Evolutionary conservation across 2,888 invertebrate genomes (phyloP).

Genomic region (Aproaerema taeniolella): DNA sequence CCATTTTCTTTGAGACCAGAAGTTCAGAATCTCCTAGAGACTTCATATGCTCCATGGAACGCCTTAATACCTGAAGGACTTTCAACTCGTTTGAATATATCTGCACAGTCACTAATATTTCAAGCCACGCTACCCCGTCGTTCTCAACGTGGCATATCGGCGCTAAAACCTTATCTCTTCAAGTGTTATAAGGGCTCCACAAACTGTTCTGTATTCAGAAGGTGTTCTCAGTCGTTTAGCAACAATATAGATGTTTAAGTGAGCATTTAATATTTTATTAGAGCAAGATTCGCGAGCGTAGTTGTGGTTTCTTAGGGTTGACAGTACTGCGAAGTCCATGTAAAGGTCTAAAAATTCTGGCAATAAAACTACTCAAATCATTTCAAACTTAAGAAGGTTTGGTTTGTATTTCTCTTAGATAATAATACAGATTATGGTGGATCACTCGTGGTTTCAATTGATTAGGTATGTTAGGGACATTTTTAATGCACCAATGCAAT

Average conservation of each 20-base stretch:
- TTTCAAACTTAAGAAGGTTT: not conserved
- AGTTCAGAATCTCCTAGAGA: too few species aligned
- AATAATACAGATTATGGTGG: not conserved
- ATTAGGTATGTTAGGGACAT: not conserved
- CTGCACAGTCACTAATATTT: too few species aligned
- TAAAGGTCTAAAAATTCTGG: not conserved
- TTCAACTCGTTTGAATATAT: too few species aligned
- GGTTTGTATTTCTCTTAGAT: too few species aligned
- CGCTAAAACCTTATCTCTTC: too few species aligned
- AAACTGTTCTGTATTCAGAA: constrained; percentile 65
- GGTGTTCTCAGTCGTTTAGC: constrained; percentile 68
- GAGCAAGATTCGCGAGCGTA: constrained; percentile 55
- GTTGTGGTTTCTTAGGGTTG: constrained; percentile 35
- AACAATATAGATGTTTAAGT: constrained; percentile 67
- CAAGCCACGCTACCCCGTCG: too few species aligned
- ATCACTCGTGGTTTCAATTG: not conserved
- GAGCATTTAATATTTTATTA: constrained; percentile 68
- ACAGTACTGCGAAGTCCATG: not conserved
- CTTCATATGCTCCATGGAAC: too few species aligned
- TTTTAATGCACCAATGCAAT: not conserved
- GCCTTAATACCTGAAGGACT: too few species aligned
- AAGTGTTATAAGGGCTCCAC: too few species aligned
- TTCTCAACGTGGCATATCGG: constrained; percentile 5
- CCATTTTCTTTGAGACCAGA: too few species aligned
- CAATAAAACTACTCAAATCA: not conserved